Conservation (phyloP, 37 sponge, comb jelly and placozoan genomes). For the Axinella damicornis region DNA sequence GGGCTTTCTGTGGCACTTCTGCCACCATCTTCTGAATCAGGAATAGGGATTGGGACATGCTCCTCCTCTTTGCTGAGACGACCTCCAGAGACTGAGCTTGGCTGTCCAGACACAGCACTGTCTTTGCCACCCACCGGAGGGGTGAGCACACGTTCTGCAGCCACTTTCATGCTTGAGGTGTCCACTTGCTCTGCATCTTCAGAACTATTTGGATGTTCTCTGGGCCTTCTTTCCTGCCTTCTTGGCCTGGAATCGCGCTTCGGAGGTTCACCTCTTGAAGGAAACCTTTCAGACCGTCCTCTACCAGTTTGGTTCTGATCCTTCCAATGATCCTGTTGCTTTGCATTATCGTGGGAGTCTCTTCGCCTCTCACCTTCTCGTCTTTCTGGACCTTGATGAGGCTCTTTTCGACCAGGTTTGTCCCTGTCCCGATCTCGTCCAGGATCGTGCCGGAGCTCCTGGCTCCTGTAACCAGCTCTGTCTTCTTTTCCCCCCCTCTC, state of each 20-base stretch:
- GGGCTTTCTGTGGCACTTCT: too few species aligned
- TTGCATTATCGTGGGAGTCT: not conserved
- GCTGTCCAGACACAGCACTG: too few species aligned
- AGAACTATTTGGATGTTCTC: not conserved
- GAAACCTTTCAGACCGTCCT: not conserved
- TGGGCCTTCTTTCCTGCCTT: not conserved
- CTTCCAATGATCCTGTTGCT: not conserved
- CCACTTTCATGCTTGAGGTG: too few species aligned
- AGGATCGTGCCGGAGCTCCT: not conserved
- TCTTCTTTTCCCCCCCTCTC: not conserved
- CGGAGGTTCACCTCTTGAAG: too few species aligned
- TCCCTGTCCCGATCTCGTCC: not conserved
- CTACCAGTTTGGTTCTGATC: not conserved
- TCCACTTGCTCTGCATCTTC: not conserved
- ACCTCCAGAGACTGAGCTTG: too few species aligned
- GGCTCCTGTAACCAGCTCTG: not conserved
- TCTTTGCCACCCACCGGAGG: too few species aligned
- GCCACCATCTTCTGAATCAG: too few species aligned
- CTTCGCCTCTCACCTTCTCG: not conserved
- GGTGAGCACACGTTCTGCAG: too few species aligned
- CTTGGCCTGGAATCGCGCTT: too few species aligned
- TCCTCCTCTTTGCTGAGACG: too few species aligned
- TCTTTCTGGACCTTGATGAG: not conserved
- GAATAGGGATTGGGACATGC: too few species aligned
- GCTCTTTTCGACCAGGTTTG: not conserved